Evolutionary conservation across 2,113 vertebrate genomes (phyloP), one percentile per base, ranked within the genome.

Genomic region (Vidua chalybeata): DNA sequence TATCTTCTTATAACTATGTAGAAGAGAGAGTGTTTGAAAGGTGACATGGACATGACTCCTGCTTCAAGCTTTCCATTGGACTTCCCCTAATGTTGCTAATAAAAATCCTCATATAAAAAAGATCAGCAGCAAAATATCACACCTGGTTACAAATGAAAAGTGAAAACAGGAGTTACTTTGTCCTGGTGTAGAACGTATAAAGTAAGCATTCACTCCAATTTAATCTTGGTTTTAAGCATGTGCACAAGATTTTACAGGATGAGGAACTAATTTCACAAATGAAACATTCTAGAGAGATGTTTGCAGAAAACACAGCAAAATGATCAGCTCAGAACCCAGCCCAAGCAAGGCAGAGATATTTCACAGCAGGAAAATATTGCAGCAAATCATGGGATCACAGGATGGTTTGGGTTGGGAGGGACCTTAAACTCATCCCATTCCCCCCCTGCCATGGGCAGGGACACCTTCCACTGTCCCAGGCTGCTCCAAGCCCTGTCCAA

Each of bases 401-500:
- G 5, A 13, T 14, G 35, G 5, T 6, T 45, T 35, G 37, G 17
- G 11, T 10, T 51, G 28, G 48, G 46, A 59, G 20, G 26, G 17
- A 21, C 16, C 7, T 10, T 1, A 26, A 43, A 58, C 1, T 7
- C 27, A 11, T 6, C 14, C 4, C 1, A 1, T 23, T 0, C 22
- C 33, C 2, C 16, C 16, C 45, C 46, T 54, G 48, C 41, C 48
- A 20, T 9, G 48, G 48, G 10, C 56, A 55, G 41, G 24, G 41
- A 41, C 75, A 35, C 1, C 17, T 79, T 0, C 49, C 56, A 30
- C 30, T 1, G 0, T 16, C 84, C 41, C 85, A 63, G 49, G 41
- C 0, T 30, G 64, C 41, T 71, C 56, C 74, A 13, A 78, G 9
- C 23, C 28, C 48, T 0, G 0, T 69, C 84, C 74, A 87, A 0